These are phyloP conservation scores for Passer domesticus DNA, from an alignment of 2,113 vertebrate species.

Conservation along the genomic window DNA sequence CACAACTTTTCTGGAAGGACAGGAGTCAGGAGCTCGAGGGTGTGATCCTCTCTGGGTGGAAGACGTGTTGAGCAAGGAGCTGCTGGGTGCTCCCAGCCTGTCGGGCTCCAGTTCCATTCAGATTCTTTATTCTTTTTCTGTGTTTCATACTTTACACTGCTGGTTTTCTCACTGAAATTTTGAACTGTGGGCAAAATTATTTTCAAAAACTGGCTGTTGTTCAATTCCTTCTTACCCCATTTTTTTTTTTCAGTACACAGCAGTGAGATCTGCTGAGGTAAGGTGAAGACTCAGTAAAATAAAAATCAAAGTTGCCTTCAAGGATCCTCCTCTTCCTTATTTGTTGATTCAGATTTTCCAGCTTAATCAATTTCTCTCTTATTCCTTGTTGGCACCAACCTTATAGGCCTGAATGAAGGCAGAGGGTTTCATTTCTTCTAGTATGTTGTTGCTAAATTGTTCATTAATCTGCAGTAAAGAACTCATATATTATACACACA, in stretches of 20 bases:
- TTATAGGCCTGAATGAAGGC: neutral
- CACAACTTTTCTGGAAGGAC: neutral
- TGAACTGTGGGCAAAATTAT: neutral
- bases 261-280: neutral
- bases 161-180: neutral
- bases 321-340: neutral
- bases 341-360: neutral
- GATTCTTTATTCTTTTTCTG: neutral
- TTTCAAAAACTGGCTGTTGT: neutral
- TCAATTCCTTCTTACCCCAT: neutral
- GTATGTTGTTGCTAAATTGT: neutral
- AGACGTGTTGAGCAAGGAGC: rapidly evolving
- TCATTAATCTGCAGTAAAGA: neutral
- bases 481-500: neutral
- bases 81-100: neutral
- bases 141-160: neutral
- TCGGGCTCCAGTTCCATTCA: neutral
- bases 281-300: neutral
- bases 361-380: neutral
- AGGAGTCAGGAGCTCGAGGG: neutral
- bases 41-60: neutral
- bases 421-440: neutral
- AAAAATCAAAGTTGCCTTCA: neutral
- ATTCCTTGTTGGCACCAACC: neutral
- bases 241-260: neutral